Base-by-base conservation (phyloP, 2,888 invertebrate species). In the Trichopoda pennipes region DNA sequence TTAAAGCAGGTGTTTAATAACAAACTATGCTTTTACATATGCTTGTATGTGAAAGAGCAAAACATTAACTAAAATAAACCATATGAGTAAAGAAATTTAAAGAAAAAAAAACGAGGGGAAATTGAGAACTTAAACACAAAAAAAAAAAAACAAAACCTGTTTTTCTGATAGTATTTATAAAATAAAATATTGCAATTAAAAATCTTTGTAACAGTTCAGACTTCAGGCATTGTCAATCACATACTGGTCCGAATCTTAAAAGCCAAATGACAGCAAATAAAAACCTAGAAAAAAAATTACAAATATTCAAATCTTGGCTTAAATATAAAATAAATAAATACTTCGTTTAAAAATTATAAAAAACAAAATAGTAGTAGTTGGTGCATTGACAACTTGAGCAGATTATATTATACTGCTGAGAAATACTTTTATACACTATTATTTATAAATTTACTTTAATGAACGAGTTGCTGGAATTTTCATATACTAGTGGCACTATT, bases 251-350 rank as follows among this genome's bases (percentile, higher is more conserved):
- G 3, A 38, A 14, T 49, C n/a, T 42, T 12, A 58, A 69, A 17
- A 42, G 16, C 21, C 56, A 47, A 38, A 77, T 68, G 53, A 38
- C 49, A 66, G 38, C 35, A 21, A 55, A 61, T 49, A 38, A 77
- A 61, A 66, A 56, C 68, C 55, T 64, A 66, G n/a, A n/a, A n/a
- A n/a, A n/a, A n/a, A 35, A 74, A 70, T 56, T 70, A 56, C 28
- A 60, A 60, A 69, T 58, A 78, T 77, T 69, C 68, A 77, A 81
- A 81, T 81, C 69, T 69, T 76, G 44, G 6, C 53, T 55, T 55
- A 63, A 63, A 61, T 61, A 21, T 4, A 35, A 44, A 60, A 70
- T 53, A 70, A 60, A 70, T n/a, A n/a, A n/a, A n/a, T n/a, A 75
- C 64, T 55, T 47, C 73, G 60, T 17, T 19, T 47, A 44, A 73